Evolutionary conservation across 2,888 invertebrate species (phyloP).

Genomic region (Chloroclysta siterata): DNA sequence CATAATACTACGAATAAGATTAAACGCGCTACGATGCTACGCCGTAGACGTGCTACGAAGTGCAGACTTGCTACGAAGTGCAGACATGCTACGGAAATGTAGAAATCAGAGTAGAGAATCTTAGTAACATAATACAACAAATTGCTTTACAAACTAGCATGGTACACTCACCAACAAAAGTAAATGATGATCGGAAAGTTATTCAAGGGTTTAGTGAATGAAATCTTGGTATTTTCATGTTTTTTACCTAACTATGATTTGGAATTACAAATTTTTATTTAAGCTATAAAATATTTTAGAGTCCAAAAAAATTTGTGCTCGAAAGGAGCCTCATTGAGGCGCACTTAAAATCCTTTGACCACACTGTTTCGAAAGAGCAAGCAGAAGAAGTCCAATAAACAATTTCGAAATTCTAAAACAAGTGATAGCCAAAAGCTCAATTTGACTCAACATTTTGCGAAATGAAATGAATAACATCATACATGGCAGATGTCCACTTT

Average conservation of each 20-base stretch:
- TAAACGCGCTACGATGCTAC: conserved; percentile 20
- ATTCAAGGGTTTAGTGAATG: not conserved
- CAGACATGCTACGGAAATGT: not conserved
- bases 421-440: not conserved
- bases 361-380: too few relatives aligned
- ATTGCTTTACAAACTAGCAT: not conserved
- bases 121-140: not conserved
- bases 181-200: not conserved
- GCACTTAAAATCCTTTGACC: too few relatives aligned
- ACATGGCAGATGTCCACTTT: not conserved
- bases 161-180: not conserved
- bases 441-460: too few relatives aligned
- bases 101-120: not conserved
- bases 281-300: too few relatives aligned
- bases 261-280: too few relatives aligned
- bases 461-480: not conserved
- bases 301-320: too few relatives aligned
- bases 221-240: too few relatives aligned
- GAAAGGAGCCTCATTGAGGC: too few relatives aligned
- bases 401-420: not conserved
- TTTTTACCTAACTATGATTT: not conserved
- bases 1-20: not conserved
- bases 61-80: conserved; percentile 1
- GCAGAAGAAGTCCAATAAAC: not conserved
- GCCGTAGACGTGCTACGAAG: conserved; percentile 30